Evolutionary conservation across 2,888 invertebrate genomes (phyloP).

Genomic region (Plagodis dolabraria): DNA sequence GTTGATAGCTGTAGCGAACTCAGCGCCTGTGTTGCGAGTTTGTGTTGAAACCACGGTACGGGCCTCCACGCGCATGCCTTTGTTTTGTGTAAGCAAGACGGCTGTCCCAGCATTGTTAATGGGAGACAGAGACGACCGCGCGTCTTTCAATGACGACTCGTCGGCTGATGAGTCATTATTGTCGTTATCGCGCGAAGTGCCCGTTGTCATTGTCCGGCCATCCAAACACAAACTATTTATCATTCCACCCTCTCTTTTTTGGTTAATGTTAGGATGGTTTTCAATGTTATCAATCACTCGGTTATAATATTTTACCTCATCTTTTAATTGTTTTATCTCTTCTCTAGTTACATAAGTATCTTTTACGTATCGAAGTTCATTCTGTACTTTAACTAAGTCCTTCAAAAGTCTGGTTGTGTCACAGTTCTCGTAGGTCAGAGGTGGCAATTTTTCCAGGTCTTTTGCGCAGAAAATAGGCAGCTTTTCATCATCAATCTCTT

Average conservation of each 20-base stretch:
- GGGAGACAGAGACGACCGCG: not conserved
- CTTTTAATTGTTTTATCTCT: not conserved
- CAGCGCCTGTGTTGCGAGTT: not conserved
- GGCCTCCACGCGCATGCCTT: not conserved
- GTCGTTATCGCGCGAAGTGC: not conserved
- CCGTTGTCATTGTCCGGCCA: not conserved
- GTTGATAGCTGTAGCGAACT: not conserved
- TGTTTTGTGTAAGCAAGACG: not conserved
- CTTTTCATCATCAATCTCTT: not conserved
- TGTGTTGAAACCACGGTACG: not conserved
- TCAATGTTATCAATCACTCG: not conserved
- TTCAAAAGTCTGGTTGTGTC: constrained; percentile 1
- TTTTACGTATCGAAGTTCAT: not conserved
- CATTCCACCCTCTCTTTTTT: not conserved
- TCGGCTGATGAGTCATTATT: not conserved
- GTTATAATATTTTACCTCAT: not conserved
- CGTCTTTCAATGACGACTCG: not conserved
- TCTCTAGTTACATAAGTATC: not conserved
- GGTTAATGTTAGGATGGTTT: not conserved
- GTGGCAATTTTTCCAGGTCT: constrained; percentile 1
- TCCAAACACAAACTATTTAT: not conserved
- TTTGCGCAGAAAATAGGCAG: constrained; percentile 1
- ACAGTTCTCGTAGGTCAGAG: not conserved
- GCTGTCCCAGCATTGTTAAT: not conserved
- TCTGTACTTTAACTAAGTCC: not conserved